These are phyloP conservation scores for Pristis pectinata DNA, from an alignment of 2,797 vertebrate species.

Conservation along the genomic window DNA sequence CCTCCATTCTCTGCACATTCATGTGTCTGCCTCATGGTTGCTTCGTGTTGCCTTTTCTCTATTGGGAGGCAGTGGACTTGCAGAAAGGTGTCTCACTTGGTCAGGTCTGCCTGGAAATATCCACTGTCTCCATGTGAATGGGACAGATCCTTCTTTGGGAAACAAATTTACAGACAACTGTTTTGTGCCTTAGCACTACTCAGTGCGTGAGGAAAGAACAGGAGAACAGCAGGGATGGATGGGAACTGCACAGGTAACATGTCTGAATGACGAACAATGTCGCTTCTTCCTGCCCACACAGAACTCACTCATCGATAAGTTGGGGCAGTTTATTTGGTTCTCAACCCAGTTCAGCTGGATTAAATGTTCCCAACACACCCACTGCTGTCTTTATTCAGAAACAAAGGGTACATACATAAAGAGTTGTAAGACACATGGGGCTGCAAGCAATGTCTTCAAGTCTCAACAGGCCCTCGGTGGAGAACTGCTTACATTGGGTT, in stretches of 20 bases:
- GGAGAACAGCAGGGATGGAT: not conserved
- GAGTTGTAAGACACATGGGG: not conserved
- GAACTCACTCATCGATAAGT: not conserved
- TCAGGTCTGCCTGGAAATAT: not conserved
- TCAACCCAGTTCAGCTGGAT: not conserved
- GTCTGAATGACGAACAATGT: not conserved
- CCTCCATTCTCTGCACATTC: too few species aligned
- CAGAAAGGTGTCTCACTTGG: too few species aligned
- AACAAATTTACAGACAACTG: not conserved
- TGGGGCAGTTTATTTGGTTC: not conserved
- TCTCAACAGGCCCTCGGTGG: not conserved
- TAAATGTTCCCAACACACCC: not conserved
- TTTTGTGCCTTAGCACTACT: not conserved
- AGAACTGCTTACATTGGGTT: not conserved
- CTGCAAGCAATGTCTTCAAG: not conserved
- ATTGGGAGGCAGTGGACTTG: too few species aligned
- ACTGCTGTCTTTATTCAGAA: not conserved
- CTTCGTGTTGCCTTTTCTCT: too few species aligned
- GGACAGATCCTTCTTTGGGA: not conserved
- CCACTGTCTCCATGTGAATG: too few species aligned
- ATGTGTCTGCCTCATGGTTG: too few species aligned
- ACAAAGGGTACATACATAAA: not conserved
- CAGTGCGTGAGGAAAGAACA: not conserved
- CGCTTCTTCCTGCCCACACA: not conserved
- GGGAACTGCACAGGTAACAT: not conserved